Evolutionary conservation across 2,888 invertebrate genomes (phyloP).

Genomic region (Suillia variegata): DNA sequence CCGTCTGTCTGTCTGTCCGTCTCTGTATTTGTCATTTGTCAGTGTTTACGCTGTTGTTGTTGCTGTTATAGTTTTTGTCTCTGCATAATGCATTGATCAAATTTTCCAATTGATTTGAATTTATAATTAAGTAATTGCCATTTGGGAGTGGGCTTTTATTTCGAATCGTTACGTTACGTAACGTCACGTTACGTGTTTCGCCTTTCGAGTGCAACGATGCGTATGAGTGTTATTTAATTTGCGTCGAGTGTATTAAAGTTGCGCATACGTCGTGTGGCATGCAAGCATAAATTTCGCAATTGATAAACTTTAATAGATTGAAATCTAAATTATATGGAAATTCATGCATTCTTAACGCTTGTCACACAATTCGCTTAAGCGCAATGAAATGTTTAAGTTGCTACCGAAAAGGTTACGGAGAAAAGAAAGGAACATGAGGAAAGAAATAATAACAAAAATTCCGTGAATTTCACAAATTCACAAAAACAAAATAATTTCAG

Average conservation of each 20-base stretch:
- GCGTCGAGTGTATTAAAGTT: not conserved
- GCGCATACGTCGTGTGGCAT: not conserved
- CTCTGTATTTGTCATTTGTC: slow-evolving; percentile 1
- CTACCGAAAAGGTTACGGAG: too few species aligned
- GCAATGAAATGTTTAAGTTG: too few species aligned
- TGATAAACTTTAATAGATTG: not conserved
- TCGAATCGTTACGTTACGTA: not conserved
- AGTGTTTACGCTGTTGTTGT: slow-evolving; percentile 1
- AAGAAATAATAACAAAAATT: not conserved
- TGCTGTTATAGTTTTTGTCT: not conserved
- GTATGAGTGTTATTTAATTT: slow-evolving; percentile 9
- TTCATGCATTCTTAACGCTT: too few species aligned
- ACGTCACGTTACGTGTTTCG: too few species aligned
- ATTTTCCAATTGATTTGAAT: slow-evolving; percentile 24
- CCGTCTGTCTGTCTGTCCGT: too few species aligned
- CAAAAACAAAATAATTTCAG: not conserved
- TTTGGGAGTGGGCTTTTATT: not conserved
- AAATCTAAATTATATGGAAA: not conserved
- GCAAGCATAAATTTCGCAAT: too few species aligned
- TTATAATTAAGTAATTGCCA: slow-evolving; percentile 20
- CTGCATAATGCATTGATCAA: slow-evolving; percentile 9
- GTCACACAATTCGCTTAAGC: too few species aligned
- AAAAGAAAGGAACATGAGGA: too few species aligned
- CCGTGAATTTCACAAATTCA: not conserved
- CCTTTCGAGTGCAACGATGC: not conserved